Base-by-base conservation (phyloP, 2,888 invertebrate species). In the Torymus texanus region DNA sequence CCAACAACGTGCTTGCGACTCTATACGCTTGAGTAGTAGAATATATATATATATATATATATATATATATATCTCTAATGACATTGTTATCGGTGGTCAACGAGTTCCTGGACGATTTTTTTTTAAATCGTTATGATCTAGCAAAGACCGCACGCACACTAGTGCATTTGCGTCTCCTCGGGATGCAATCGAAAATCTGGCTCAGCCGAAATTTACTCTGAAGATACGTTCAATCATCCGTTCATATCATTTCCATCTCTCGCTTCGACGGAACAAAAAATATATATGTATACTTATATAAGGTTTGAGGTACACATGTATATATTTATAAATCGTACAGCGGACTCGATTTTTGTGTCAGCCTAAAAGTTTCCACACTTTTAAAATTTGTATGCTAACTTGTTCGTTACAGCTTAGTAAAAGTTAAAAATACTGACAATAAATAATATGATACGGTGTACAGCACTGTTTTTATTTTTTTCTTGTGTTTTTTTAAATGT, bases 371-470 rank as follows among this genome's bases (percentile, higher is more conserved):
- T 68, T 74, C 62, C 56, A 63, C 62, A 78, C 72, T 61, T 58
- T 72, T 80, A 56, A 65, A 78, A 80, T 78, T 78, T 68, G 41
- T 78, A 78, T 58, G 56, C 70, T 81, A 70, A 72, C 71, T 59
- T 66, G 67, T 61, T 74, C 21, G 14, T 29, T 59, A 41, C 16
- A 4, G 18, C 50, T 71, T 59, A 73, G 77, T 78, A 80, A 82
- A 81, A 67, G 68, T 76, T 81, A 80, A 65, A 83, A 83, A 83
- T 82, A 83, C 68, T 67, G 62, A 68, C 56, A 81, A 82, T 79
- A 81, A 80, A 83, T 77, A 83, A 81, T 59, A 76, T 41, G 61
- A 16, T 74, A 61, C 61, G 59, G 12, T 76, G 68, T 53, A 73
- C 58, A 66, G 50, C 56, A 67, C 73, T 61, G 4, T 68, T 68